Percentiles rank a stretch among this genome's conserved stretches.
phyloP scores from a whole-genome alignment of 2,888 invertebrate genomes.

The Perizoma flavofasciatum region DNA sequence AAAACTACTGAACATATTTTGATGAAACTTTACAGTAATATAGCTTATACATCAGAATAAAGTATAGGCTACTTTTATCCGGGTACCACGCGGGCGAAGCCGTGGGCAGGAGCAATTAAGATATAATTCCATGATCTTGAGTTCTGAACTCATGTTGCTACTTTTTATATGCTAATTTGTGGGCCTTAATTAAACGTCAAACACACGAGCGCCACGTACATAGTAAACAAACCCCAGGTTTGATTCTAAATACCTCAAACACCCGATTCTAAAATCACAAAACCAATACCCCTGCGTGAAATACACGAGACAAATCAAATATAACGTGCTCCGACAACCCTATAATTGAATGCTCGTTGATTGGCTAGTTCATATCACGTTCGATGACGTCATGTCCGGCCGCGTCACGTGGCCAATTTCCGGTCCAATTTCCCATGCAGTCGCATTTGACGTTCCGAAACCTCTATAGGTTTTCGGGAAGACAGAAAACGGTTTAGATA shows the following conservation, averaged over 20 bases:
- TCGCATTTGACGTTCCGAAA: constrained; percentile 32
- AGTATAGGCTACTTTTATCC: no score
- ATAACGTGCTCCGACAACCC: constrained; percentile 45
- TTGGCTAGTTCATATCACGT: constrained; percentile 73
- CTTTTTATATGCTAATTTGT: no score
- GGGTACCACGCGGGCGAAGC: no score
- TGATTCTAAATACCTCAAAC: background rate
- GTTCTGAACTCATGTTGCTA: no score
- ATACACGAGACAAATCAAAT: constrained; percentile 43
- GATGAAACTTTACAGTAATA: no score
- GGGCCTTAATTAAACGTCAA: no score
- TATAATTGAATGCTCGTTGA: constrained; percentile 72
- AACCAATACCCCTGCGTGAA: constrained; percentile 23
- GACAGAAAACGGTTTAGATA: constrained; percentile 32
- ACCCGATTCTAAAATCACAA: constrained; percentile 4
- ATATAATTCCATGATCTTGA: no score
- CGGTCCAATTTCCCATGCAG: constrained; percentile 73
- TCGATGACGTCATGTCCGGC: constrained; percentile 71
- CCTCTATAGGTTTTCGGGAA: constrained; percentile 12
- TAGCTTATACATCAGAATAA: no score
- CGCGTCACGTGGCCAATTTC: constrained; percentile 76
- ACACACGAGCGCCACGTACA: no score
- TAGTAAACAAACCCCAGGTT: no score
- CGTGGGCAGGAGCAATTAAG: no score
- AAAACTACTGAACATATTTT: no score